These are phyloP conservation scores for Columba guinea DNA, from an alignment of 2,797 vertebrate genomes.

Conservation along the genomic window DNA sequence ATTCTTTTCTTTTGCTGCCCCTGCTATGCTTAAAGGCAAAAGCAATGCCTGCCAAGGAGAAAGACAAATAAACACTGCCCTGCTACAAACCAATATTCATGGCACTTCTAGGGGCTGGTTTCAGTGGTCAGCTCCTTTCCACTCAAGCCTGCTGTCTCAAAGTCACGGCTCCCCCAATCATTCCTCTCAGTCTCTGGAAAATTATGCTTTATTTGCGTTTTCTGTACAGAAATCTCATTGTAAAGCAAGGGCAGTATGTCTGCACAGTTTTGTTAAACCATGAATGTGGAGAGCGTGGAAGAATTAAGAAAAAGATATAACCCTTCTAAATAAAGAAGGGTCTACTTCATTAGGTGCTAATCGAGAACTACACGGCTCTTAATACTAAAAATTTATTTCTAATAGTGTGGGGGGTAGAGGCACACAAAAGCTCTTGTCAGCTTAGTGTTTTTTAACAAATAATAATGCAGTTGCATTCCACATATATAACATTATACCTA, in stretches of 20 bases:
- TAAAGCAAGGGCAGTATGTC: neutral
- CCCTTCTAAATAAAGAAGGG: neutral
- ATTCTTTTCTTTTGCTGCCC: neutral
- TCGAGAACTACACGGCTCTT: neutral
- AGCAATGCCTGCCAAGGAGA: neutral
- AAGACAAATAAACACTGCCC: neutral
- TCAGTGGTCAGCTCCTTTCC: slow-evolving; percentile 52
- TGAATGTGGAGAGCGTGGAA: neutral
- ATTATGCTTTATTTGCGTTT: slow-evolving; percentile 19
- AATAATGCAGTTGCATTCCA: neutral
- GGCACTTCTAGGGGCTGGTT: slow-evolving; percentile 24
- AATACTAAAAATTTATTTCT: neutral
- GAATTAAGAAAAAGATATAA: neutral
- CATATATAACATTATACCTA: neutral
- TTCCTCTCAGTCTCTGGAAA: slow-evolving; percentile 16
- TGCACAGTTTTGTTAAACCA: neutral
- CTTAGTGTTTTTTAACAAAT: neutral
- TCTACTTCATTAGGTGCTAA: neutral
- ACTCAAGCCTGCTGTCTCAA: slow-evolving; percentile 11
- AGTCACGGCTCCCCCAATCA: neutral
- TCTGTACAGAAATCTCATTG: slow-evolving; percentile 21
- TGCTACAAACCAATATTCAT: neutral
- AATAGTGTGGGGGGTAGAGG: neutral
- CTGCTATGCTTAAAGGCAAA: neutral
- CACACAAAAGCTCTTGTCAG: neutral